These are phyloP conservation scores for Protosalanx chinensis DNA, from an alignment of 2,797 vertebrate genomes.

Conservation along the genomic window DNA sequence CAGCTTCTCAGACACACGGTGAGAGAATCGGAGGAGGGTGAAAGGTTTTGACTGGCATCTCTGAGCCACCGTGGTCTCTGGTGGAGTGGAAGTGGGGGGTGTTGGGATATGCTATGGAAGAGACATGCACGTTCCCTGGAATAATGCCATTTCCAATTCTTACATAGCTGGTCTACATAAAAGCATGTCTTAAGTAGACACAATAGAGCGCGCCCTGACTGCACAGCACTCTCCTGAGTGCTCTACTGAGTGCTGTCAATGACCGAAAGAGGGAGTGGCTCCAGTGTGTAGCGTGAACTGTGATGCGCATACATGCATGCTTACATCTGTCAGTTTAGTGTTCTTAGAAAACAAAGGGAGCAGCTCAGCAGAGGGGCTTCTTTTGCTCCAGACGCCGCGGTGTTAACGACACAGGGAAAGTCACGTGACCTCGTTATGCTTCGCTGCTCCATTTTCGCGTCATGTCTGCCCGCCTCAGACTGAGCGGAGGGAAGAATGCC, in stretches of 20 bases:
- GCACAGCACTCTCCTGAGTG: too few species aligned
- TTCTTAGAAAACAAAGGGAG: conserved; percentile 19
- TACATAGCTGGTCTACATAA: neutral
- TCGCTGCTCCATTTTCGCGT: conserved; percentile 33
- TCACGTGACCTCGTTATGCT: conserved; percentile 26
- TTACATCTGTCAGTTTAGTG: neutral
- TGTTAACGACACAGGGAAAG: conserved; percentile 3
- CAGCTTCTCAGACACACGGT: neutral
- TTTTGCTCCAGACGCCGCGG: conserved; percentile 8
- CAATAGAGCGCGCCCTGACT: too few species aligned
- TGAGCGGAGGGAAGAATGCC: conserved; percentile 26
- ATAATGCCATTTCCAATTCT: neutral
- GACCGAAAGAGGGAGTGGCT: neutral
- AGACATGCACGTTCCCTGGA: neutral
- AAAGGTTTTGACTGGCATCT: neutral
- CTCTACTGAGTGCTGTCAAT: too few species aligned
- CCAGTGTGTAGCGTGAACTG: neutral
- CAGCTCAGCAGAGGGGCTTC: neutral
- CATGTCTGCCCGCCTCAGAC: conserved; percentile 30
- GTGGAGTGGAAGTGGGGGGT: too few species aligned
- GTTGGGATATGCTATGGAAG: too few species aligned
- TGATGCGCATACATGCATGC: neutral
- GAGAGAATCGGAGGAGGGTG: neutral
- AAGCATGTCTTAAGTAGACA: neutral
- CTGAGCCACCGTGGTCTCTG: too few species aligned